A percentile compares a stretch with the other conserved stretches of the same genome.
Evolutionary conservation across 2,888 invertebrate species (phyloP).

Genomic region (Idaea biselata): DNA sequence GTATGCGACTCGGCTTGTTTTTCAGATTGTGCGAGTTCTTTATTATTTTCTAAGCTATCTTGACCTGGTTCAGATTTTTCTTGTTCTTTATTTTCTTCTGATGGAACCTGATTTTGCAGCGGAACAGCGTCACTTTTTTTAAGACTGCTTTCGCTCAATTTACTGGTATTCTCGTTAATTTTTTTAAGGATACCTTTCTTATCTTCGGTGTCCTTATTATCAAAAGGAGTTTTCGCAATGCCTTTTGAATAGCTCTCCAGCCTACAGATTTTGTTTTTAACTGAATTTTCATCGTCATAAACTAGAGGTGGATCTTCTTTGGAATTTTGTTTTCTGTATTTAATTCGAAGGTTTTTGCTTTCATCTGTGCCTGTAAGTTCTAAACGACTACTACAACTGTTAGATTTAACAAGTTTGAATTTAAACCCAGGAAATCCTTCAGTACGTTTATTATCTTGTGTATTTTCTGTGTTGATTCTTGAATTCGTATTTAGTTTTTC

Average conservation of each 20-base stretch:
- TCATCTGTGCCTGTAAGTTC: constrained; percentile 88
- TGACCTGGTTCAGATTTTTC: constrained; percentile 30
- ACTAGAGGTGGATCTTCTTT: constrained; percentile 71
- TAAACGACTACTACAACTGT: constrained; percentile 91
- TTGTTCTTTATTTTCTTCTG: constrained; percentile 35
- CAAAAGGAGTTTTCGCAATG: constrained; percentile 68
- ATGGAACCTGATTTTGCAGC: constrained; percentile 30
- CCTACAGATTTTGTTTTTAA: constrained; percentile 75
- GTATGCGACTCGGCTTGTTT: constrained; percentile 53
- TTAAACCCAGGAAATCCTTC: constrained; percentile 84
- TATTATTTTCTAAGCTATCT: constrained; percentile 37
- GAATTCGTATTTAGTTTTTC: constrained; percentile 49
- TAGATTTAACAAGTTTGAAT: constrained; percentile 91
- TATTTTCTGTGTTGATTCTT: constrained; percentile 43
- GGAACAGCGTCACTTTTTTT: constrained; percentile 35
- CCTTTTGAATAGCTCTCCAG: constrained; percentile 76
- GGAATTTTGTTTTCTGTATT: constrained; percentile 59
- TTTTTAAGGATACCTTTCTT: constrained; percentile 41
- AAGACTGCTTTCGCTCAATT: constrained; percentile 19
- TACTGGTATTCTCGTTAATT: constrained; percentile 35
- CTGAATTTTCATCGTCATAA: constrained; percentile 72
- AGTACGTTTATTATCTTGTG: constrained; percentile 52
- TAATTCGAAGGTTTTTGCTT: constrained; percentile 68
- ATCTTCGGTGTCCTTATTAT: constrained; percentile 56
- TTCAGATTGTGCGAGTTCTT: constrained; percentile 37